Base-by-base conservation (phyloP, 2,797 vertebrate species). In the Leptatherina wallacei region DNA sequence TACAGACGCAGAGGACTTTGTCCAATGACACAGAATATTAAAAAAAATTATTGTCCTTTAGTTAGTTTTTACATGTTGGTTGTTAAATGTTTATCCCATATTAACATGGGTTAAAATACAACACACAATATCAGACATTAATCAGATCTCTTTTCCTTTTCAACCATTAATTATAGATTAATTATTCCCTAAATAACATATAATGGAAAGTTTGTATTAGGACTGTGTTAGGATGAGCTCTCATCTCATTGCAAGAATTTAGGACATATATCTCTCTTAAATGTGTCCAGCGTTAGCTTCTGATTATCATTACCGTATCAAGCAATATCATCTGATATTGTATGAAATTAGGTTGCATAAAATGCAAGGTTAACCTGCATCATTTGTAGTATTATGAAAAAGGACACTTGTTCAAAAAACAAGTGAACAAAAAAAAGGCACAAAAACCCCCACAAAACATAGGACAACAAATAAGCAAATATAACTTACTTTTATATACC, bases 1-100 rank as follows among this genome's bases (percentile, higher is more conserved):
- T 88, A 89, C 85, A 88, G 82, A 73, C 78, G 75, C 80, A 89
- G 87, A 89, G 88, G 88, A 91, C 85, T 90, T 84, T 71, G 82
- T 86, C 82, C 90, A 91, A 90, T 91, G 90, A 90, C 86, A 93
- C 52, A 62, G 89, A 90, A 88, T 89, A 90, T 87, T 87, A 82
- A 78, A 51, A 84, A 73, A 86, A 13, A 40, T 38, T 75, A 85
- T 88, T 69, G 76, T 71, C 70, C 74, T 80, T 88, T 69, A 83
- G 55, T 82, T 79, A 51, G 13, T 54, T 82, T 79, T 69, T 59
- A 61, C 63, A 74, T 83, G 61, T 73, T 16, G 40, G 74, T 73
- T 61, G 32, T 67, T 81, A 56, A 51, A 54, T 32, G 3, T 80
- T 77, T 72, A 66, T 86, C 75, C 62, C 80, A 80, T 38, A 71